Evolutionary conservation across 2,888 invertebrate species (phyloP), one percentile per base, ranked within the genome.

Genomic region (Lepidocyrtoides sp.): DNA sequence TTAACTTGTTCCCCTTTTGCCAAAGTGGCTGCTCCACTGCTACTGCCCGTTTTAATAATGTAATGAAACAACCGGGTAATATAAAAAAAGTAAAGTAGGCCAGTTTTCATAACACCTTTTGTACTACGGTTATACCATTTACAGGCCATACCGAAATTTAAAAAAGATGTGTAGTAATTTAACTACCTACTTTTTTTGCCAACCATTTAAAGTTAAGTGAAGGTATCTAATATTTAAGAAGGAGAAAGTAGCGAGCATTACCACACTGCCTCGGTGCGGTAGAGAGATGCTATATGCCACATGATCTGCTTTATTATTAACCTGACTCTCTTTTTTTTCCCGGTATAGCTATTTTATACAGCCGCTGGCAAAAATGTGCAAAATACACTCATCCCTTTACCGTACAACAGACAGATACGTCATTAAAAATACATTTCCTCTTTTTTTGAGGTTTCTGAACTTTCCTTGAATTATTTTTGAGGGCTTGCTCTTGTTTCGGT

Each of bases 391-490:
- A 1, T 57, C n/a, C n/a, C n/a, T n/a, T n/a, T n/a, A n/a, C n/a
- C 14, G 8, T 44, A 79, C 3, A 79, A 75, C 2, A 75, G 14
- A 44, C 82, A 75, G 20, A 60, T 81, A 85, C 86, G 86, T 91
- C 91, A 91, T 91, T 91, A 91, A 91, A 91, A 91, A 91, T 91
- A 91, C 91, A 91, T 91, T 91, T 90, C 90, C 90, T 79, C 77
- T 66, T n/a, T n/a, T n/a, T n/a, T 63, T 26, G 66, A 79, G 90
- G 84, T 84, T 84, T 69, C 63, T 41, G 54, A 90, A 77, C 79
- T 90, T 84, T 90, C 23, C 81, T 63, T 75, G 48, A 75, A 36
- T 36, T 36, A 36, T 12, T 75, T 75, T 79, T 41, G 10, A 2
- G 20, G 8, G 36, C 17, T 51, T 77, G 54, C 54, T 79, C 20